phyloP scores from a whole-genome alignment of 2,888 invertebrate species.

The Disparrhopalites patrizii region DNA sequence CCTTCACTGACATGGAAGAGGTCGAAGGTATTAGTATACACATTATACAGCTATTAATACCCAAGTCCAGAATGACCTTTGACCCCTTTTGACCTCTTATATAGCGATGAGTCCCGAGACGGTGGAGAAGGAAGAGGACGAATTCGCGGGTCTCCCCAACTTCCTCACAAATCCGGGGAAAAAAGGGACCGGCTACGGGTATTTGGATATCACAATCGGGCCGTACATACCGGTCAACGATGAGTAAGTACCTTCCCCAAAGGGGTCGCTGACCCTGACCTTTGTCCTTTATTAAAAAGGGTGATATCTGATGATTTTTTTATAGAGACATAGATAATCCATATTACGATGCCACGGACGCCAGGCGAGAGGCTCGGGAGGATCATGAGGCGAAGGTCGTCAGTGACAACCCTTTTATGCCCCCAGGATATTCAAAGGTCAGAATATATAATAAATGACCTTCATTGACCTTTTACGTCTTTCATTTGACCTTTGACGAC shows the following conservation, averaged over 20 bases:
- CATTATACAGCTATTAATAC: neutral
- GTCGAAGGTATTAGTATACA: constrained; percentile 36
- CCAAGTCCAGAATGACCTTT: neutral
- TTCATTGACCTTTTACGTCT: too few species aligned
- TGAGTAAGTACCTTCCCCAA: constrained; percentile 25
- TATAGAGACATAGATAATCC: constrained; percentile 39
- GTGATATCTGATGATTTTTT: neutral
- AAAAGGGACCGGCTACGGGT: constrained; percentile 56
- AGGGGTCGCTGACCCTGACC: too few species aligned
- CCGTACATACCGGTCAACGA: constrained; percentile 53
- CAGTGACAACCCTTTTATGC: constrained; percentile 30
- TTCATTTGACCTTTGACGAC: too few species aligned
- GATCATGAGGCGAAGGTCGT: constrained; percentile 34
- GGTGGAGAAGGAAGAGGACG: constrained; percentile 19
- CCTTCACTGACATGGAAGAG: constrained; percentile 50
- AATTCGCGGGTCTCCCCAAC: constrained; percentile 46
- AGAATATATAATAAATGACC: too few species aligned
- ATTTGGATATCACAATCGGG: constrained; percentile 55
- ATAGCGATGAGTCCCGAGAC: constrained; percentile 47
- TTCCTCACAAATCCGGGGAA: constrained; percentile 52
- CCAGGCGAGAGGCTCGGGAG: constrained; percentile 35
- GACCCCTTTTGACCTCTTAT: constrained; percentile 5
- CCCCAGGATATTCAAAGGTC: constrained; percentile 25
- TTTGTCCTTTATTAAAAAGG: neutral
- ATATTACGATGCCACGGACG: constrained; percentile 35